Conservation (phyloP, 2,888 invertebrate genomes). For the Tiphia femorata region DNA sequence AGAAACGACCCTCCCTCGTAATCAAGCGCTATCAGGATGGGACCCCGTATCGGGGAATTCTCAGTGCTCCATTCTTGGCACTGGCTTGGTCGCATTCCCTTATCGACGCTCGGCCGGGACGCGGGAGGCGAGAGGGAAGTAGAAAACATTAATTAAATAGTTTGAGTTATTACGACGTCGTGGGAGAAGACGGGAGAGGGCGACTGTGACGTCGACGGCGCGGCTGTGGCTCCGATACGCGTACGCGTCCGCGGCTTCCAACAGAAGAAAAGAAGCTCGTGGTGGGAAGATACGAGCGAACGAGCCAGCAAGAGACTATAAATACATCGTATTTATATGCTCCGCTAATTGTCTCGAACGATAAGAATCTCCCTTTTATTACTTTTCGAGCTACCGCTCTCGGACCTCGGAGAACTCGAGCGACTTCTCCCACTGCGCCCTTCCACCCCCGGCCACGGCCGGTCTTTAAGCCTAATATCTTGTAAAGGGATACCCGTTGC, state of each 20-base stretch:
- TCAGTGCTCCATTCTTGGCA: conserved; percentile 30
- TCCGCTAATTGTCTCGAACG: conserved; percentile 66
- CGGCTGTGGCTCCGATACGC: too few species aligned
- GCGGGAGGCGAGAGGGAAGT: conserved; percentile 37
- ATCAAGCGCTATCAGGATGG: background rate
- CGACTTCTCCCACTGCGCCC: conserved; percentile 4
- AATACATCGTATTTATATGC: conserved; percentile 66
- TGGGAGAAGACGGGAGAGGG: conserved; percentile 31
- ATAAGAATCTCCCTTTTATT: conserved; percentile 64
- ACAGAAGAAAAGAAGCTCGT: conserved; percentile 26
- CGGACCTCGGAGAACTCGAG: conserved; percentile 28
- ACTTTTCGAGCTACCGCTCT: conserved; percentile 55
- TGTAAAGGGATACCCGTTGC: conserved; percentile 17
- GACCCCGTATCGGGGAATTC: background rate
- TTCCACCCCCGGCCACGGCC: background rate
- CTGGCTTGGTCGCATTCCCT: too few species aligned
- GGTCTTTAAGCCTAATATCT: conserved; percentile 9
- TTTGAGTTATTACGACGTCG: conserved; percentile 49
- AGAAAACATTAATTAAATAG: conserved; percentile 62
- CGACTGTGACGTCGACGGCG: conserved; percentile 26
- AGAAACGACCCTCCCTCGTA: background rate
- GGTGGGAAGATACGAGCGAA: conserved; percentile 56
- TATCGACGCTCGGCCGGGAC: conserved; percentile 18
- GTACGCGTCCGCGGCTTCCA: too few species aligned
- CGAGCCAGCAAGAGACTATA: too few species aligned